Base-by-base conservation (phyloP, 2,113 vertebrate genomes). In the Pipra filicauda region DNA sequence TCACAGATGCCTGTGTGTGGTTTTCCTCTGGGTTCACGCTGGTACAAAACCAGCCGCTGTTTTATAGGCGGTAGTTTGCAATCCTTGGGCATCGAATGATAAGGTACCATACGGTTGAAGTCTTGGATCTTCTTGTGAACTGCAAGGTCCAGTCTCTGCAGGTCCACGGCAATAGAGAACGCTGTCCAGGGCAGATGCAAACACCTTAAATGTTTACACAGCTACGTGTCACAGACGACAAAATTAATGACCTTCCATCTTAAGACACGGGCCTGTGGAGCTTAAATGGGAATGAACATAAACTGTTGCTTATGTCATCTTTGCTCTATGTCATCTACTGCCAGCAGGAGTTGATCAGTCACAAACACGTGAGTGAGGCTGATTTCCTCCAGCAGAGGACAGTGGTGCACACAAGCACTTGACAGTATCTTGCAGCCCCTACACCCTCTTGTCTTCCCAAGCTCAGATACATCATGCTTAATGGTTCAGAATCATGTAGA, bases 71-170 rank as follows among this genome's bases (percentile, higher is more conserved):
- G 12, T 4, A 7, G 14, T n/a, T 49, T 19, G 35, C 33, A 11
- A 8, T 57, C 73, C 35, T 31, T 52, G 31, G 20, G 9, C 41
- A 4, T 73, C 31, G 6, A n/a, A 14, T 13, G 15, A 6, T 28
- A 7, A 0, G 0, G 30, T 20, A 8, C 4, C 5, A 23, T 18
- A 20, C 17, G 28, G 28, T 0, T 57, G 44, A 24, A 66, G 8
- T 18, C 31, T 49, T 55, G 37, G 24, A 15, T 79, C 44, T 39
- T 39, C 1, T 1, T 41, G 1, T 19, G 21, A 52, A 43, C 75
- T 27, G 37, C 39, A 6, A 35, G 16, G 46, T 41, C 77, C 62
- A 8, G 33, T 11, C 31, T 52, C 9, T 19, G 39, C 43, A 30
- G 20, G 44, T 33, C 66, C n/a, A 28, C 4, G 23, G 15, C 16